These are phyloP conservation scores for Nerophis lumbriciformis DNA, from an alignment of 2,113 vertebrate genomes.

Conservation along the genomic window DNA sequence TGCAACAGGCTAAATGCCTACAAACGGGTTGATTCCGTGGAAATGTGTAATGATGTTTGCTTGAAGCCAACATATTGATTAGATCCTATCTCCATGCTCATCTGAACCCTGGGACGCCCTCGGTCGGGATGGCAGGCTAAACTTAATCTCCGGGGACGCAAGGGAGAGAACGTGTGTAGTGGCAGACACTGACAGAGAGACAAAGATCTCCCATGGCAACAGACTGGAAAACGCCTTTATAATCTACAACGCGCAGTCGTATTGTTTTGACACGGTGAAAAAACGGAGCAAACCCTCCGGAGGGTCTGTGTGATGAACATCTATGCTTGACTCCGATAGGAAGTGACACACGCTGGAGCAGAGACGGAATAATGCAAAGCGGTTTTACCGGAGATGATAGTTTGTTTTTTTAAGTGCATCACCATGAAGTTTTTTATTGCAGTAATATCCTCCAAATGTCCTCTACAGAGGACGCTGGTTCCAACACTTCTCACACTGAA, in stretches of 20 bases:
- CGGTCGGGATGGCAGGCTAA: neutral
- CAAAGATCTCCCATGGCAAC: constrained; percentile 6
- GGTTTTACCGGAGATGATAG: neutral
- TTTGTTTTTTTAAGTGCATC: neutral
- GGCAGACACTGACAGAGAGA: neutral
- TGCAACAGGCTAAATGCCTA: neutral
- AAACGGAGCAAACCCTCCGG: neutral
- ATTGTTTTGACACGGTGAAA: constrained; percentile 2
- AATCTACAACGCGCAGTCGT: neutral
- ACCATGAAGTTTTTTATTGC: too few relatives aligned
- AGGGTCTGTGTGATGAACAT: neutral
- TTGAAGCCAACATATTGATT: constrained; percentile 7
- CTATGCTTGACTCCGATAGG: neutral
- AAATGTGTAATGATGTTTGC: constrained; percentile 2
- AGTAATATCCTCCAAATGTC: too few relatives aligned
- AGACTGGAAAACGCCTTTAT: neutral
- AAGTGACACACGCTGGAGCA: neutral
- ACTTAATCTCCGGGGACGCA: neutral
- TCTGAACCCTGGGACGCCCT: neutral
- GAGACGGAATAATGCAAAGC: neutral
- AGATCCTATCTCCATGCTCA: constrained; percentile 6
- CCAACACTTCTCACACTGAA: too few relatives aligned
- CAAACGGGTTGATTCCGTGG: neutral
- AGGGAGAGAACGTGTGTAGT: neutral
- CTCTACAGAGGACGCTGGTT: too few relatives aligned